Evolutionary conservation across 2,888 invertebrate genomes (phyloP), one percentile per base, ranked within the genome.

Genomic region (Homarus gammarus): DNA sequence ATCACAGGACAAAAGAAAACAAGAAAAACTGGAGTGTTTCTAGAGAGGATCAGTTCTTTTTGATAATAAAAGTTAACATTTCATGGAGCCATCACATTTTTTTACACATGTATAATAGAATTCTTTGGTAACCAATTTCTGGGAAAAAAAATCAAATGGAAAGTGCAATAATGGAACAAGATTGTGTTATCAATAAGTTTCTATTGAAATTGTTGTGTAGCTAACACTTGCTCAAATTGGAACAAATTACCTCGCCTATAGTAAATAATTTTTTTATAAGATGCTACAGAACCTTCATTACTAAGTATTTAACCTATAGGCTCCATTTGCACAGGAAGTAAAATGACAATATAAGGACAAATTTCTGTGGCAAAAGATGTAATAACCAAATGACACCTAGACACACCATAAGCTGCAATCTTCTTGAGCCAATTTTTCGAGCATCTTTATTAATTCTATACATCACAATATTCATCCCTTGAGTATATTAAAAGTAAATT

Each of bases 1-100:
- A 84, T 89, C 88, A 89, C 84, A 84, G 83, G 77, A 84, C 61
- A 85, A 78, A 68, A 64, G 49, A 44, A 84, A 49, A 78, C 77
- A 49, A 64, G 49, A 44, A 86, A 49, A 87, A 70, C 40, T 87
- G 82, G 81, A 82, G 83, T 89, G 83, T 84, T 78, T 89, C 82
- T 81, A 82, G 68, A 87, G 72, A 75, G 40, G 33, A 81, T 75
- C 64, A 64, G n/a, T 64, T 64, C 27, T 64, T 27, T 64, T 64
- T 64, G n/a, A 22, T 56, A 18, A 56, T 22, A 56, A 18, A 56
- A 64, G 64, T 3, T 64, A 64, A 27, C 64, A 64, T 27, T 64
- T 44, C 5, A 12, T 27, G 64, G 64, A 64, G 64, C 64, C 64
- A 22, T 64, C 27, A 64, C 64, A 64, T 27, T 64, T 27, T 27